These are phyloP conservation scores for Camponotus pennsylvanicus DNA, from an alignment of 1,140 invertebrate species.

Conservation along the genomic window DNA sequence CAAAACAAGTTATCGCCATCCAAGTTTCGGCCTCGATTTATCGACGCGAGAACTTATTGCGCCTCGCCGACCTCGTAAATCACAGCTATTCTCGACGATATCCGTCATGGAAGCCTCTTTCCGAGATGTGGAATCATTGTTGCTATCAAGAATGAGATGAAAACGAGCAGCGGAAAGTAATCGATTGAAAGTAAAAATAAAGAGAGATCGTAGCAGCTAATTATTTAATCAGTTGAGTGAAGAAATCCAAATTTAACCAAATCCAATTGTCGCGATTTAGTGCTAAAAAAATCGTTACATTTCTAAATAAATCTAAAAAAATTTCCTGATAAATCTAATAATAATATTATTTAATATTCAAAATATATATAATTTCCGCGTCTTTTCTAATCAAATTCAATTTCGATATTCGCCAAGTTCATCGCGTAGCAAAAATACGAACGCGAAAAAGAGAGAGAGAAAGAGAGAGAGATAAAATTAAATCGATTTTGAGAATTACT, in stretches of 20 bases:
- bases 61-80: slow-evolving; percentile 64
- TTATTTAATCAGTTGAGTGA: neutral
- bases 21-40: slow-evolving; percentile 62
- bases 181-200: slow-evolving; percentile 28
- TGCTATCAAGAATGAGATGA: slow-evolving; percentile 32
- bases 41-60: slow-evolving; percentile 70
- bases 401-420: neutral
- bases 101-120: slow-evolving; percentile 48
- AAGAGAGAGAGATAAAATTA: neutral
- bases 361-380: too few species aligned
- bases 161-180: neutral
- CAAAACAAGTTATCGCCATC: slow-evolving; percentile 69
- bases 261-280: neutral
- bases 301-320: too few species aligned
- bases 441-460: too few species aligned
- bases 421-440: neutral
- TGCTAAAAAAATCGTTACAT: neutral
- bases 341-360: too few species aligned
- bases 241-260: neutral
- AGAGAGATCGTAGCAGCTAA: neutral
- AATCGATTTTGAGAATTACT: slow-evolving; percentile 20
- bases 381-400: too few species aligned
- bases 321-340: neutral
- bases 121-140: slow-evolving; percentile 59
- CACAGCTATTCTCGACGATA: slow-evolving; percentile 58